phyloP scores from a whole-genome alignment of 2,113 vertebrate genomes.

The Prochilodus magdalenae region DNA sequence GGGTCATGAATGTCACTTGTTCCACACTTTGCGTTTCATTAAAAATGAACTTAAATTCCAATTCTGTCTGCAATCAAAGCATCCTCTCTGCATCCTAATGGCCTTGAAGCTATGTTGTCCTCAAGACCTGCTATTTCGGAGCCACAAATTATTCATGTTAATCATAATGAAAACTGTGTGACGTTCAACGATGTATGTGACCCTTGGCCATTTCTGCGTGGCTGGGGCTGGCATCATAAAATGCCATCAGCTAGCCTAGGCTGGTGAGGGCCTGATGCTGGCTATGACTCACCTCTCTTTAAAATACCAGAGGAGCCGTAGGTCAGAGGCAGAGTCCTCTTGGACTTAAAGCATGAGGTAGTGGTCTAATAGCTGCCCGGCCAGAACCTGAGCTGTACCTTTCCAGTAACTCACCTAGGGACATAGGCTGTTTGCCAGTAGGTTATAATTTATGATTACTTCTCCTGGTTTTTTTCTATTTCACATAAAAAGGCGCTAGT shows the following conservation, averaged over 20 bases:
- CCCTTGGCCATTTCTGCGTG: conserved; percentile 36
- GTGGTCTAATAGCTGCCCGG: background rate
- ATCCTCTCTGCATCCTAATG: background rate
- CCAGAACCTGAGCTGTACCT: background rate
- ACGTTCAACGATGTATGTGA: conserved; percentile 20
- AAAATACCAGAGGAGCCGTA: conserved; percentile 36
- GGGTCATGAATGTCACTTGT: background rate
- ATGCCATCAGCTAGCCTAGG: conserved; percentile 40
- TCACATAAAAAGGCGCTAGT: background rate
- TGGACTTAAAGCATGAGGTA: background rate
- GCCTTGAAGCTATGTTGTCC: background rate
- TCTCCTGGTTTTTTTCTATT: background rate
- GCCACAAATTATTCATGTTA: conserved; percentile 30
- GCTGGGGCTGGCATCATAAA: conserved; percentile 13
- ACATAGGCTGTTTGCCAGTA: background rate
- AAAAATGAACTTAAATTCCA: conserved; percentile 10
- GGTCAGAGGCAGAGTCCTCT: conserved; percentile 10
- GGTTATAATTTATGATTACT: background rate
- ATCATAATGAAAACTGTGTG: conserved; percentile 44
- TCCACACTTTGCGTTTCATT: conserved; percentile 20
- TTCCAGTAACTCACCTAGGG: background rate
- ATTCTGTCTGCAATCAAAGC: background rate
- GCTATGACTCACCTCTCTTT: conserved; percentile 36
- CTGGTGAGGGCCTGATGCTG: conserved; percentile 12
- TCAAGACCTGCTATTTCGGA: conserved; percentile 37